Percentiles rank a stretch among this genome's conserved stretches.
These are phyloP conservation scores for Mantis religiosa DNA, from an alignment of 2,888 invertebrate genomes.

Conservation along the genomic window DNA sequence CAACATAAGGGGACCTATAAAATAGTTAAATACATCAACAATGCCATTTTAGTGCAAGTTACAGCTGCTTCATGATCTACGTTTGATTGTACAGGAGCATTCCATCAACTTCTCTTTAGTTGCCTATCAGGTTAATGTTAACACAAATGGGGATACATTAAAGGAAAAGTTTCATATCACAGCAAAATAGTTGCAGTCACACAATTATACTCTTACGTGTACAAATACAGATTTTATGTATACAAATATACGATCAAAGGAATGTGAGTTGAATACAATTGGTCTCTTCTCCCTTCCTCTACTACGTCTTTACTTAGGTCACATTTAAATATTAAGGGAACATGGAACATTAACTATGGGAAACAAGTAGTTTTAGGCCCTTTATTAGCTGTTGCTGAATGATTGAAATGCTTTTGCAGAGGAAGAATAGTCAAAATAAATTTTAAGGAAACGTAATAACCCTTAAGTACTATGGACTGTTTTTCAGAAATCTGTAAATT, in stretches of 20 bases:
- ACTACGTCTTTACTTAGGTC: not conserved
- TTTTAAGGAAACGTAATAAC: too few relatives aligned
- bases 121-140: not conserved
- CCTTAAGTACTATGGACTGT: too few relatives aligned
- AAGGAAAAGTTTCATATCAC: slow-evolving; percentile 23
- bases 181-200: slow-evolving; percentile 19
- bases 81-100: slow-evolving; percentile 44
- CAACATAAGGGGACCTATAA: not conserved
- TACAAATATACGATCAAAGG: not conserved
- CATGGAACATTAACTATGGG: not conserved
- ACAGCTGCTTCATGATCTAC: slow-evolving; percentile 34
- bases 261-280: slow-evolving; percentile 15
- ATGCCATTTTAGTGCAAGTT: not conserved
- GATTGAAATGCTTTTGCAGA: too few relatives aligned
- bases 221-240: not conserved
- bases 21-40: not conserved
- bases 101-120: slow-evolving; percentile 25
- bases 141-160: not conserved
- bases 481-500: too few relatives aligned
- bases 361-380: not conserved
- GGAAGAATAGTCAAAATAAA: too few relatives aligned
- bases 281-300: not conserved
- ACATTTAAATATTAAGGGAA: not conserved
- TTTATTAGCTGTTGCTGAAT: not conserved
- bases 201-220: not conserved